Conservation (phyloP, 2,797 vertebrate species). For the Poeciliopsis presidionis region DNA sequence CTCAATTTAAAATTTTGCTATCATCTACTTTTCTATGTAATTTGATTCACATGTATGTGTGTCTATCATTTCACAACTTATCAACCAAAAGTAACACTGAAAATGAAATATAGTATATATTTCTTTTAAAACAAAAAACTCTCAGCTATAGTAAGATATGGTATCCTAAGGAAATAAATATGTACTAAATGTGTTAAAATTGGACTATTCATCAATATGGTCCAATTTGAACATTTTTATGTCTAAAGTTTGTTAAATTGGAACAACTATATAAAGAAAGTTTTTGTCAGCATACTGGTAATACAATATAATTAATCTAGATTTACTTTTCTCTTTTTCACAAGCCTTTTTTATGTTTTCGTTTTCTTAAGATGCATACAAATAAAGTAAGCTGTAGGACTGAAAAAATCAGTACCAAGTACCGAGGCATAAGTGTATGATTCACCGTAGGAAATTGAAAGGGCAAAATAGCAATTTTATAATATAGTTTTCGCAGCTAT, state of each 20-base stretch:
- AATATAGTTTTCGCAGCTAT: neutral
- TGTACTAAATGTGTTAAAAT: neutral
- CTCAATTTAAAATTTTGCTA: neutral
- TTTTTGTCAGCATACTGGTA: neutral
- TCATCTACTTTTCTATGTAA: neutral
- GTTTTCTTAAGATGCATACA: neutral
- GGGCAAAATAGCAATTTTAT: neutral
- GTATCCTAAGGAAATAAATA: neutral
- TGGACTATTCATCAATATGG: neutral
- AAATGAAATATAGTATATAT: neutral
- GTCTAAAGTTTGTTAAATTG: neutral
- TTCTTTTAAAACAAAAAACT: neutral
- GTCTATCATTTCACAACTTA: neutral
- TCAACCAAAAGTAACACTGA: neutral
- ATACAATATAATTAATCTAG: neutral
- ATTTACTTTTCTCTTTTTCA: neutral
- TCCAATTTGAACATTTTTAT: neutral
- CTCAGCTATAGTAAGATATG: neutral
- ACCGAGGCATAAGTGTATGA: neutral
- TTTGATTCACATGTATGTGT: neutral
- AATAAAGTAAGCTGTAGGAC: neutral
- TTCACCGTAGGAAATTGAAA: neutral
- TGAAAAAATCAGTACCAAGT: neutral
- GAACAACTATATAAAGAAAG: neutral
- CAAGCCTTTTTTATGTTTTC: neutral